phyloP scores from a whole-genome alignment of 2,113 vertebrate genomes.

The Chloroceryle aenea region DNA sequence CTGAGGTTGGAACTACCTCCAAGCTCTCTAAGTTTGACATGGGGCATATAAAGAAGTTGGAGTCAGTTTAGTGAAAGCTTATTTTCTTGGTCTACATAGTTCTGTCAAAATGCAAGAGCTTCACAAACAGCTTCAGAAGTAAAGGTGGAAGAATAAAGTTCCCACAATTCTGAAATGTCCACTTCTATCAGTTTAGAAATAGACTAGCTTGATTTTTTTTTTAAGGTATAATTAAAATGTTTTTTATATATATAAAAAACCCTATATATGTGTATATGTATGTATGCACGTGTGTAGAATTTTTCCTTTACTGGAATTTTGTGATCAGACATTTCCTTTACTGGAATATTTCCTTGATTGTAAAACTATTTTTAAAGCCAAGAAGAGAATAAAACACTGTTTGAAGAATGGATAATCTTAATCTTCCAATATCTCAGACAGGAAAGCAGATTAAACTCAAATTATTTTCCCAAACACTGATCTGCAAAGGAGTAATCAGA shows the following conservation, averaged over 20 bases:
- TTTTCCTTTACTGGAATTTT: neutral
- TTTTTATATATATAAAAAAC: neutral
- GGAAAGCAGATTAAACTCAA: neutral
- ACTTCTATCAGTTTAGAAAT: neutral
- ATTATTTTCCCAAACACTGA: constrained; percentile 12
- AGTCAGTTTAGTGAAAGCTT: constrained; percentile 38
- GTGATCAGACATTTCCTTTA: neutral
- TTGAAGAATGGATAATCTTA: neutral
- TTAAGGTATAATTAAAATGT: neutral
- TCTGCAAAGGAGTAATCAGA: neutral
- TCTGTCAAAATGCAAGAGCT: neutral
- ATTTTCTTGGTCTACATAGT: constrained; percentile 18
- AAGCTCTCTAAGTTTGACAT: neutral
- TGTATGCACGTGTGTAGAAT: neutral
- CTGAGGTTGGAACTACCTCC: neutral
- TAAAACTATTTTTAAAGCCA: neutral
- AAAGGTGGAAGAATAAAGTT: neutral
- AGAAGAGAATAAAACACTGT: neutral
- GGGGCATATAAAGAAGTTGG: constrained; percentile 31
- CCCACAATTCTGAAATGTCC: neutral
- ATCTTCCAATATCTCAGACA: neutral
- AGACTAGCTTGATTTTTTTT: neutral
- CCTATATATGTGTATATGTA: neutral
- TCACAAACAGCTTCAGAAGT: neutral
- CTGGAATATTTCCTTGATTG: neutral